Conservation (phyloP, 2,113 vertebrate species). For the Sisor rabdophorus region DNA sequence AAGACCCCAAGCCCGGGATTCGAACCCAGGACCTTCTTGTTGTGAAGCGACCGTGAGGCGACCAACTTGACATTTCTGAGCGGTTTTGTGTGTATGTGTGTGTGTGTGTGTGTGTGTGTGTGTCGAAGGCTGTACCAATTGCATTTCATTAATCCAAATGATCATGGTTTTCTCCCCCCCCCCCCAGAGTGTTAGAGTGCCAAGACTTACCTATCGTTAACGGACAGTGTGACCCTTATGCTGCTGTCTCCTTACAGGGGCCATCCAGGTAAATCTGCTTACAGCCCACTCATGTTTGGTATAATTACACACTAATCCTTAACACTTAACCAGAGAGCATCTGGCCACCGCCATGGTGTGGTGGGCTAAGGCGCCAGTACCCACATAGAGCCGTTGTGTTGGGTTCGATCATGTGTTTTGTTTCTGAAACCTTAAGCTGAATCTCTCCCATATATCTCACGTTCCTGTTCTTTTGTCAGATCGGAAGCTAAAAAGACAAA, state of each 20-base stretch:
- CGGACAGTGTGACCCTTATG: conserved; percentile 93
- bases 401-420: not conserved
- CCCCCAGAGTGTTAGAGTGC: conserved; percentile 88
- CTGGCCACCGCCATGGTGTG: not conserved
- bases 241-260: conserved; percentile 86
- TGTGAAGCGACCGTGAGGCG: no score
- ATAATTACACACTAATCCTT: not conserved
- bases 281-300: not conserved
- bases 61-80: no score
- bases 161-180: conserved; percentile 20
- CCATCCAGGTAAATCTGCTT: conserved; percentile 79
- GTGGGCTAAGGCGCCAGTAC: no score
- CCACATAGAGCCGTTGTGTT: no score
- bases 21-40: no score
- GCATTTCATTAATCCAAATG: not conserved
- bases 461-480: conserved; percentile 60
- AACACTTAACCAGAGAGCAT: not conserved
- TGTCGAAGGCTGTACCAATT: no score
- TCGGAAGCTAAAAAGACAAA: conserved; percentile 98
- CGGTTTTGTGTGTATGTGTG: no score
- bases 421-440: not conserved
- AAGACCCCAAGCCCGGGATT: no score
- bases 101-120: no score
- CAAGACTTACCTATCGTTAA: conserved; percentile 96
- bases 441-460: not conserved